Evolutionary conservation across 2,888 invertebrate species (phyloP), one percentile per base, ranked within the genome.

Genomic region (Melikaiella ostensackeni): DNA sequence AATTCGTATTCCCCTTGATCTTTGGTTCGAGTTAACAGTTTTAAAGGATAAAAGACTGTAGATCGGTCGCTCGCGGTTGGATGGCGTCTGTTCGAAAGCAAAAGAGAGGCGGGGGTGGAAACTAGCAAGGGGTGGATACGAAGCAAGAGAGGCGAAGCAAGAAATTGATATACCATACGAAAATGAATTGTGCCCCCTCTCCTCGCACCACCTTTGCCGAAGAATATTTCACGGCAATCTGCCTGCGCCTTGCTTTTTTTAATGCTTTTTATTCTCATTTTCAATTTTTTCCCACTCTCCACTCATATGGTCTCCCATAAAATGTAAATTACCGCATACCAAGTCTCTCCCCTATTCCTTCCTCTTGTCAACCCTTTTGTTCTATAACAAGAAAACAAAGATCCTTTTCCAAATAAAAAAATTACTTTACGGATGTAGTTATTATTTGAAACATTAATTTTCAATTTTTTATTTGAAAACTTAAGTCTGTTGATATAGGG

Each of bases 131-230:
- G 79, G 77, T 75, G 79, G 76, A 80, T 81, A 80, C 78, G 81
- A 79, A 80, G 82, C 77, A 80, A 82, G 81, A 81, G 81, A 82
- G 84, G 78, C 81, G 81, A 91, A 89, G 90, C 91, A 91, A 91
- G 91, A 91, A 91, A 91, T 91, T 91, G 91, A 91, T 91, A 91
- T 90, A 89, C 91, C 90, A 89, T 89, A 91, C 87, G 90, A 91
- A 91, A 91, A 91, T 91, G 91, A 91, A 91, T 91, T 91, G 90
- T 90, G 87, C 87, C 86, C 63, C 9, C 59, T 75, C 77, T 77
- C 79, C 81, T 75, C 73, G 76, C 79, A 76, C 76, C 66, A 78
- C 79, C 83, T 84, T 88, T 88, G 85, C 89, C 88, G 87, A 89
- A 89, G 88, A 90, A 90, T 91, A 88, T 90, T 90, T 89, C 87